Percentiles rank a stretch among this genome's conserved stretches.
These are phyloP conservation scores for Crypturellus tataupa DNA, from an alignment of 2,797 vertebrate genomes.

Conservation along the genomic window DNA sequence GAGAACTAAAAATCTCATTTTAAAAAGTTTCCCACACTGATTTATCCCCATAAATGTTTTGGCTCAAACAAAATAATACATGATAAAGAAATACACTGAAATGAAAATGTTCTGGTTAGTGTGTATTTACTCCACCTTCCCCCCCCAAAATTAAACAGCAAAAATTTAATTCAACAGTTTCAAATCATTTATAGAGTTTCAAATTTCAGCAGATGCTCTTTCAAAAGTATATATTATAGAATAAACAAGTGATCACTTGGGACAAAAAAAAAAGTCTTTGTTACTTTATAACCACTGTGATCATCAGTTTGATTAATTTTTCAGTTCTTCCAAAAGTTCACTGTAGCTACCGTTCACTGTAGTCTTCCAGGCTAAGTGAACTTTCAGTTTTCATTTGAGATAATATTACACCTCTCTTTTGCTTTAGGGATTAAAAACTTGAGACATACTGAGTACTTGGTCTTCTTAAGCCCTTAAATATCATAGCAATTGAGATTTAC, in stretches of 20 bases:
- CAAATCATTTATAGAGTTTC: not conserved
- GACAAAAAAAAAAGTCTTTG: not conserved
- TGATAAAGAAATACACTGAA: not conserved
- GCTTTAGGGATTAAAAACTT: not conserved
- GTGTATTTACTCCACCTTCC: too few relatives aligned
- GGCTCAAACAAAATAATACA: not conserved
- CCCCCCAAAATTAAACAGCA: not conserved
- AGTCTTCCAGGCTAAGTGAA: not conserved
- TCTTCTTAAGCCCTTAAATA: not conserved
- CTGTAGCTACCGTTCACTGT: not conserved
- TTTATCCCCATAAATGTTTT: not conserved
- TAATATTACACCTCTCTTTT: not conserved
- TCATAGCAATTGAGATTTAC: not conserved
- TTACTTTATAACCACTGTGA: not conserved
- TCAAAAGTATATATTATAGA: not conserved
- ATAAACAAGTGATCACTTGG: not conserved
- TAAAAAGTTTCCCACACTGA: rapidly evolving
- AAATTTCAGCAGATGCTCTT: not conserved
- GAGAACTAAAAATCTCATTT: not conserved
- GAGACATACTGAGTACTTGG: not conserved
- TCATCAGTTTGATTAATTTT: not conserved
- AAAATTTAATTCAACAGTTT: not conserved
- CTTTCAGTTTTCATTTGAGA: not conserved
- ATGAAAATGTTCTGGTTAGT: not conserved
- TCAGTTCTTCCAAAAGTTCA: not conserved